Evolutionary conservation across 2,113 vertebrate species (phyloP).

Genomic region (Callithrix jacchus): DNA sequence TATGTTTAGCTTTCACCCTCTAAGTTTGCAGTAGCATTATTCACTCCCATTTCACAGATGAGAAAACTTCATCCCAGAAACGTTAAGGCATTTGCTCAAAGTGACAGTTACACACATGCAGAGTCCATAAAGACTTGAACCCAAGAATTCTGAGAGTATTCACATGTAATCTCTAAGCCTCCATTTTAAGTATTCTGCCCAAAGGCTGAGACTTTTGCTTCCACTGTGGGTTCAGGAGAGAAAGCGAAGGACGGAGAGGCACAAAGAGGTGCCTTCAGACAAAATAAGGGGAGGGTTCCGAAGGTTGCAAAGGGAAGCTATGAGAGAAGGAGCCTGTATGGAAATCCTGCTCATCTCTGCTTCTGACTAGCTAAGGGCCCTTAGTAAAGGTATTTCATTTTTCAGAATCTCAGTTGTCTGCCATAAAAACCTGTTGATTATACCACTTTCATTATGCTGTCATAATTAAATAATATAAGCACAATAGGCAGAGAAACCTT

Average conservation of each 20-base stretch:
- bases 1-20: neutral
- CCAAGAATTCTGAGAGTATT: neutral
- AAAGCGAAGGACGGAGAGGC: neutral
- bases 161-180: neutral
- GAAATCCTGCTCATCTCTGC: neutral
- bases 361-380: neutral
- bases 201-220: neutral
- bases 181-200: neutral
- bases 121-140: neutral
- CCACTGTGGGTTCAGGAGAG: neutral
- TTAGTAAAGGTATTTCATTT: neutral
- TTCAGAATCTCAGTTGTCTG: slow-evolving; percentile 1
- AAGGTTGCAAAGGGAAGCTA: neutral
- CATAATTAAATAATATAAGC: neutral
- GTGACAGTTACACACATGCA: neutral
- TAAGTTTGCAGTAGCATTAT: neutral
- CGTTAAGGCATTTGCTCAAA: neutral
- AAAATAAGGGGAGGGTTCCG: neutral
- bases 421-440: neutral
- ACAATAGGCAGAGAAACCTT: neutral
- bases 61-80: neutral
- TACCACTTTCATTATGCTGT: neutral
- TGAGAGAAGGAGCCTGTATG: neutral
- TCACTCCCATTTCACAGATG: neutral
- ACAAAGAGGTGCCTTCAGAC: neutral